Evolutionary conservation across 2,113 vertebrate genomes (phyloP).

Genomic region (Aspidoscelis tigris): DNA sequence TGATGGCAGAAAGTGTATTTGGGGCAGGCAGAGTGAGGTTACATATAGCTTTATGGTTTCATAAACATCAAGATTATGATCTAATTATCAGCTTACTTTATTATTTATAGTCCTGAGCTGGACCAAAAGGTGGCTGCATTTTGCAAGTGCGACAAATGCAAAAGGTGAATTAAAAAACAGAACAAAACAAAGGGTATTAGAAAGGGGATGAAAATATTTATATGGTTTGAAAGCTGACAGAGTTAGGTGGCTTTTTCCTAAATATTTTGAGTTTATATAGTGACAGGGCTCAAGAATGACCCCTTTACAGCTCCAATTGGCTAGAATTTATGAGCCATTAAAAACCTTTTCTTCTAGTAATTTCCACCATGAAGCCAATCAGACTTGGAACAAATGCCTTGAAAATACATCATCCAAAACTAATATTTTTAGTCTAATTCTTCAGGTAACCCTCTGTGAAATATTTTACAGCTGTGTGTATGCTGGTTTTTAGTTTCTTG

Average conservation of each 20-base stretch:
- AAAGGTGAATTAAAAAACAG: too few species aligned
- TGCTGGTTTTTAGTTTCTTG: background rate
- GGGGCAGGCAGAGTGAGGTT: too few species aligned
- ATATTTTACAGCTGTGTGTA: too few species aligned
- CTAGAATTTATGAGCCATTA: background rate
- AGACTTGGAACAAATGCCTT: background rate
- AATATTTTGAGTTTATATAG: background rate
- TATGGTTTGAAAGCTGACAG: background rate
- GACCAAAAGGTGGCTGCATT: too few species aligned
- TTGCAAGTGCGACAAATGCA: background rate
- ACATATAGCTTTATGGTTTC: background rate
- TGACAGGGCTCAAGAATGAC: background rate
- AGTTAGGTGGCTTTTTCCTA: background rate
- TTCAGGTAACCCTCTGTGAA: background rate
- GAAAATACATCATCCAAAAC: background rate
- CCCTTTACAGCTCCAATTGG: background rate
- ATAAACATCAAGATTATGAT: background rate
- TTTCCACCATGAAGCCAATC: background rate
- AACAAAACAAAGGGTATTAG: too few species aligned
- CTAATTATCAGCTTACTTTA: background rate
- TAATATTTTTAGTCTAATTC: background rate
- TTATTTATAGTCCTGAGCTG: background rate
- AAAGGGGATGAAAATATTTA: background rate
- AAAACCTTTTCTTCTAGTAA: background rate
- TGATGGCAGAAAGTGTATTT: background rate